Percentiles rank a stretch among this genome's conserved stretches.
phyloP scores from a whole-genome alignment of 2,113 vertebrate species.

The Coptodon bakossiorum region DNA sequence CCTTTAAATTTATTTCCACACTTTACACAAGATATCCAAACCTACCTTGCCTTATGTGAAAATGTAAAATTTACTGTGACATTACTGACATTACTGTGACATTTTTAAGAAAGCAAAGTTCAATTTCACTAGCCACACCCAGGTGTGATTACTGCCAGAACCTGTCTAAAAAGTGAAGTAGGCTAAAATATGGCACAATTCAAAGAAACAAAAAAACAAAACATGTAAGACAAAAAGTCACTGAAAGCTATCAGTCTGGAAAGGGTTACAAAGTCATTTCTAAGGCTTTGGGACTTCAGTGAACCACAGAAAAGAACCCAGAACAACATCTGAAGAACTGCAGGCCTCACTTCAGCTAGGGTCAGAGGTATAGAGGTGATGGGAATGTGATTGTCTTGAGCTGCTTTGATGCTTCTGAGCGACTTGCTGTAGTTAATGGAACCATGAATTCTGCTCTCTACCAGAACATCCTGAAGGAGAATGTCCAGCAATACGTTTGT shows the following conservation, averaged over 20 bases:
- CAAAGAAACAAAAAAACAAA: not conserved
- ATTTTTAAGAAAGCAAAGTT: not conserved
- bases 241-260: not conserved
- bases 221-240: not conserved
- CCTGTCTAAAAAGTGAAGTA: not conserved
- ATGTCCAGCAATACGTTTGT: not conserved
- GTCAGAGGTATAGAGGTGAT: not conserved
- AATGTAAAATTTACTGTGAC: not conserved
- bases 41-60: not conserved
- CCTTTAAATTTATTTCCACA: not conserved
- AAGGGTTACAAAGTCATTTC: not conserved
- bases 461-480: not conserved
- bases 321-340: not conserved
- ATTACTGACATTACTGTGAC: too few relatives aligned
- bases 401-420: not conserved
- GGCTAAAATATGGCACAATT: not conserved
- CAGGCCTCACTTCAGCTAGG: not conserved
- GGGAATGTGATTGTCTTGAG: not conserved
- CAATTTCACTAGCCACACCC: not conserved
- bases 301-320: not conserved
- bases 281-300: not conserved
- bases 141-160: not conserved
- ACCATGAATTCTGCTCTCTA: not conserved
- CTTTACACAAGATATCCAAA: not conserved
- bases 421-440: rapidly evolving